Conservation (phyloP, 2,888 invertebrate species). For the Sphaerophoria taeniata region DNA sequence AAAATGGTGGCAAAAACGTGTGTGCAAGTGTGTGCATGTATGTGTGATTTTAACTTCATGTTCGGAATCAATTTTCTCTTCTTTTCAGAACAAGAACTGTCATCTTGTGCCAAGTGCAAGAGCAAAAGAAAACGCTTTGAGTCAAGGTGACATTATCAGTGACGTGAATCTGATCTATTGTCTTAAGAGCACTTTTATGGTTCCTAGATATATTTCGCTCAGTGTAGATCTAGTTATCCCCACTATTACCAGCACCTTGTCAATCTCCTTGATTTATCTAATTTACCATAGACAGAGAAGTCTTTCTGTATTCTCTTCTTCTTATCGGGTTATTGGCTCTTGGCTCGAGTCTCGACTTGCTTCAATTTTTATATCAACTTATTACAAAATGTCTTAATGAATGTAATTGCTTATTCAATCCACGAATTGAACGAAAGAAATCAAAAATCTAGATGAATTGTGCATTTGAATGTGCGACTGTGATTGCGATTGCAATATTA, state of each 20-base stretch:
- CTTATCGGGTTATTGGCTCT: constrained; percentile 69
- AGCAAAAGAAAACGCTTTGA: too few relatives aligned
- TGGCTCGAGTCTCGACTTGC: constrained; percentile 45
- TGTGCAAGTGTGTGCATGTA: too few relatives aligned
- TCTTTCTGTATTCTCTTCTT: constrained; percentile 36
- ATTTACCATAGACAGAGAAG: constrained; percentile 58
- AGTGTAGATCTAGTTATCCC: constrained; percentile 47
- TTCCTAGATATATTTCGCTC: background rate
- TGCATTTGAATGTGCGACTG: constrained; percentile 28
- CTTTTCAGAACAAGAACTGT: too few relatives aligned
- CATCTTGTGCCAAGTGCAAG: too few relatives aligned
- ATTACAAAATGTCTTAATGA: constrained; percentile 71
- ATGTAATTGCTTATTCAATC: constrained; percentile 72
- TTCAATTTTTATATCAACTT: constrained; percentile 63
- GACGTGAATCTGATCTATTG: background rate
- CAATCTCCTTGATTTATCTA: constrained; percentile 69
- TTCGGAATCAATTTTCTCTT: too few relatives aligned
- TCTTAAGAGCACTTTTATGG: background rate
- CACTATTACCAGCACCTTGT: constrained; percentile 49
- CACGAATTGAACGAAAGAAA: constrained; percentile 67
- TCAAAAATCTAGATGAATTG: constrained; percentile 73
- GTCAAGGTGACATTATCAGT: background rate
- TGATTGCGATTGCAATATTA: background rate
- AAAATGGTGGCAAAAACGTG: too few relatives aligned
- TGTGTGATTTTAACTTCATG: too few relatives aligned